Percentiles rank a stretch among this genome's conserved stretches.
Conservation (phyloP, 1,140 invertebrate species). For the Leguminivora glycinivorella region DNA sequence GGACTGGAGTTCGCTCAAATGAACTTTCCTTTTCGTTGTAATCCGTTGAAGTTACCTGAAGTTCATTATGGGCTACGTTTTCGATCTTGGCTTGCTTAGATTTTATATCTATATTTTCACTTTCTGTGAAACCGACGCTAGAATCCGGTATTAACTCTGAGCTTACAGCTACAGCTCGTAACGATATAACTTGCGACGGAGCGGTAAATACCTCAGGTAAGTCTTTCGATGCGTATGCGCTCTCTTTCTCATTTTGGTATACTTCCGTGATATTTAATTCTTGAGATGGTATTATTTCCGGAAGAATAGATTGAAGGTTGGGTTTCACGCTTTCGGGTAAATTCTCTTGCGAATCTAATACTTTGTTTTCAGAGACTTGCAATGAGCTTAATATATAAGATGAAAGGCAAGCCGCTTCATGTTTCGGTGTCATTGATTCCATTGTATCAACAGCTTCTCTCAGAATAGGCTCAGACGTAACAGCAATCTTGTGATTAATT, state of each 20-base stretch:
- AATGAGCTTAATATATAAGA: slow-evolving; percentile 49
- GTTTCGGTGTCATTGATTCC: slow-evolving; percentile 32
- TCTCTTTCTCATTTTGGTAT: slow-evolving; percentile 61
- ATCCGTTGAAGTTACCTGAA: slow-evolving; percentile 52
- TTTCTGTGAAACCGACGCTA: slow-evolving; percentile 42
- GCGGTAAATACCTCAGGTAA: slow-evolving; percentile 42
- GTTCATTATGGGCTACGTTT: slow-evolving; percentile 55
- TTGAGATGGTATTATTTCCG: slow-evolving; percentile 48
- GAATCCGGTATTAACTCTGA: slow-evolving; percentile 54
- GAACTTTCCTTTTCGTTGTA: slow-evolving; percentile 61
- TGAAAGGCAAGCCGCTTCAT: slow-evolving; percentile 51
- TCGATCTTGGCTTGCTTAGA: slow-evolving; percentile 49
- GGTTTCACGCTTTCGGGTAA: slow-evolving; percentile 45
- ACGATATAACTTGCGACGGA: slow-evolving; percentile 41
- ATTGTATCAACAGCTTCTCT: slow-evolving; percentile 48
- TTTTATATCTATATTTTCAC: slow-evolving; percentile 30
- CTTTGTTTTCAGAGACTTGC: slow-evolving; percentile 53
- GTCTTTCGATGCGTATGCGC: slow-evolving; percentile 39
- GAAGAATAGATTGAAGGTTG: slow-evolving; percentile 43
- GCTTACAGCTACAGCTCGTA: slow-evolving; percentile 54
- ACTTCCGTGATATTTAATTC: slow-evolving; percentile 58
- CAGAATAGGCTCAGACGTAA: slow-evolving; percentile 53
- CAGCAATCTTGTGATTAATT: slow-evolving; percentile 55
- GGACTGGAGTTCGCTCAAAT: slow-evolving; percentile 37
- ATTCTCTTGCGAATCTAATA: slow-evolving; percentile 55